Base-by-base conservation (phyloP, 2,888 invertebrate species). In the Acrobasis repandana region DNA sequence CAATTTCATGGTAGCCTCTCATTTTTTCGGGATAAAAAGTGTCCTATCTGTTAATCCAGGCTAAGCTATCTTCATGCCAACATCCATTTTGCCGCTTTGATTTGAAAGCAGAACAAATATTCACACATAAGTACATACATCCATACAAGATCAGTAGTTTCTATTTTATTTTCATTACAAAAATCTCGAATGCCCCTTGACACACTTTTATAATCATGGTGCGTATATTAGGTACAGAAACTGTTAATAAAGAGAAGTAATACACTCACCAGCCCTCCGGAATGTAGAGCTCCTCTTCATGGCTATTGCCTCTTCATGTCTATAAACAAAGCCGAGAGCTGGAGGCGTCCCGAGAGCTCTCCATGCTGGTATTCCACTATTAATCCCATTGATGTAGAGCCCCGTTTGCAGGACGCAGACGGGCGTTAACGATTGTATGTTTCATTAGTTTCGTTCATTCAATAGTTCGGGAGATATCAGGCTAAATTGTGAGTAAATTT, bases 271-370 rank as follows among this genome's bases (percentile, higher is more conserved):
- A 74, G 68, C 68, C 65, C 64, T 68, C 63, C 64, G 61, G 63
- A 66, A 66, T 61, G 60, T 67, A 64, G 67, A 73, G 72, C 62
- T 43, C 65, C 72, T 61, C 67, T 54, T 38, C 36, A 67, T 16
- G 50, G 68, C 66, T 70, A 88, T 86, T 87, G 83, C 74, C 77
- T 75, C 82, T 88, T 69, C 69, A 82, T 68, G 86, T 80, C 83
- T 70, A 72, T 75, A 69, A 60, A 62, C 61, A 58, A 67, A 61
- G 67, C 63, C 65, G 66, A 67, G 68, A 63, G 69, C 69, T 70
- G 67, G 74, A 63, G 60, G 61, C 56, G 61, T 43, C 43, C 66
- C 61, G 63, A 80, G 79, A 57, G 76, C 74, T 69, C 78, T 80
- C 64, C 70, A 70, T 14, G 72, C 67, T 67, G 69, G 71, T 63